A percentile compares a stretch with the other conserved stretches of the same genome.
Conservation (phyloP, 1,140 invertebrate genomes). For the Drosophila equinoxialis region DNA sequence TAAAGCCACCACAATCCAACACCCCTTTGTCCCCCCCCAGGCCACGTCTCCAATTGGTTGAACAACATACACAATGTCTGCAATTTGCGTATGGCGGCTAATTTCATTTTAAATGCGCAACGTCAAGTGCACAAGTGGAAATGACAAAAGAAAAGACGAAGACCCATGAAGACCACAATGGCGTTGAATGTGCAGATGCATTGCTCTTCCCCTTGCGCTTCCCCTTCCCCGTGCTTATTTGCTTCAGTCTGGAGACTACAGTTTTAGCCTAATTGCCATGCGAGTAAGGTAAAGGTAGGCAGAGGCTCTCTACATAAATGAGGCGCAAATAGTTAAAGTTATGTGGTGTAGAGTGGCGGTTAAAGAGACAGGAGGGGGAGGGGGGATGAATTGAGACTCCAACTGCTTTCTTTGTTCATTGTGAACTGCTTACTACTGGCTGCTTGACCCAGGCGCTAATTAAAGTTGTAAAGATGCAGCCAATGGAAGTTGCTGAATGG, state of each 20-base stretch:
- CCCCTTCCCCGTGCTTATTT: background rate
- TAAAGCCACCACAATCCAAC: constrained; percentile 35
- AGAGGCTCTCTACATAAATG: constrained; percentile 17
- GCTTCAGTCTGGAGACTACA: background rate
- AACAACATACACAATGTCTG: constrained; percentile 33
- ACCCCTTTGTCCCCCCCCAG: background rate
- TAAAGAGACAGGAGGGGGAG: too few species aligned
- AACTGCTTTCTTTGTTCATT: constrained; percentile 9
- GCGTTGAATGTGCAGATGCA: constrained; percentile 8
- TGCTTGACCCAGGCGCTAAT: constrained; percentile 47
- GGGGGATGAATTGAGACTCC: background rate
- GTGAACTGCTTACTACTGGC: constrained; percentile 33
- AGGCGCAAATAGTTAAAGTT: constrained; percentile 39
- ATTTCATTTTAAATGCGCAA: constrained; percentile 73
- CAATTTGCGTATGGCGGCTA: constrained; percentile 73
- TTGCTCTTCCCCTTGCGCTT: background rate
- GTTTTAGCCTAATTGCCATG: constrained; percentile 16
- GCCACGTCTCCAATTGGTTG: background rate
- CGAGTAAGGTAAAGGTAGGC: constrained; percentile 4
- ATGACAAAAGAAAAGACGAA: constrained; percentile 34
- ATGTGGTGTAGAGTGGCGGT: background rate
- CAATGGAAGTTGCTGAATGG: background rate
- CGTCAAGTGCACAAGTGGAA: constrained; percentile 22
- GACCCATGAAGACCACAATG: constrained; percentile 23
- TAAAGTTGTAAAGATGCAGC: background rate